Evolutionary conservation across 2,797 vertebrate genomes (phyloP).

Genomic region (Pterois miles): DNA sequence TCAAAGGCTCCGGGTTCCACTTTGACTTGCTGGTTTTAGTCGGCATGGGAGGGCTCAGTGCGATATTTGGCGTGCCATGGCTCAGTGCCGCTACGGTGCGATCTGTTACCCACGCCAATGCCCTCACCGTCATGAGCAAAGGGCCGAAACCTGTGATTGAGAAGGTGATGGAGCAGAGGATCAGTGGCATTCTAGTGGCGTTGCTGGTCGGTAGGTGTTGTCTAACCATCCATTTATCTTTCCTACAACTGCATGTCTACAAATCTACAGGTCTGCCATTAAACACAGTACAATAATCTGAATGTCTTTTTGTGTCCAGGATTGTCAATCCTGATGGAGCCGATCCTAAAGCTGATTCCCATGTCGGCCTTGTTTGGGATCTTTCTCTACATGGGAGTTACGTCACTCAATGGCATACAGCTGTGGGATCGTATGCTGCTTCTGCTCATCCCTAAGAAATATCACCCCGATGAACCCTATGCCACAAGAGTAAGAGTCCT

Average conservation of each 20-base stretch:
- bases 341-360: slow-evolving; percentile 91
- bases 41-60: slow-evolving; percentile 91
- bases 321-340: slow-evolving; percentile 95
- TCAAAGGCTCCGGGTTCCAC: slow-evolving; percentile 97
- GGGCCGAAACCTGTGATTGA: slow-evolving; percentile 85
- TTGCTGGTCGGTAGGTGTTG: slow-evolving; percentile 90
- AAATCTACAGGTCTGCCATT: not conserved
- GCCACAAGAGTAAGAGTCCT: slow-evolving; percentile 85
- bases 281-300: not conserved
- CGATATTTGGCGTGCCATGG: slow-evolving; percentile 96
- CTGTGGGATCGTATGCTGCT: slow-evolving; percentile 94
- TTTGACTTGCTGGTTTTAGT: slow-evolving; percentile 94
- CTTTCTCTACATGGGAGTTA: slow-evolving; percentile 98
- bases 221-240: not conserved
- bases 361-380: slow-evolving; percentile 95
- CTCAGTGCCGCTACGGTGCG: slow-evolving; percentile 96
- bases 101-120: slow-evolving; percentile 94
- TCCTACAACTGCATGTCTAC: not conserved
- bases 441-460: slow-evolving; percentile 92
- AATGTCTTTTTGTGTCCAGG: slow-evolving; percentile 78
- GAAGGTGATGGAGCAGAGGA: slow-evolving; percentile 93
- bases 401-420: slow-evolving; percentile 95
- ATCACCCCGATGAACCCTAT: slow-evolving; percentile 89
- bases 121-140: slow-evolving; percentile 94
- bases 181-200: slow-evolving; percentile 93